A percentile compares a stretch with the other conserved stretches of the same genome.
Conservation (phyloP, 2,888 invertebrate species). For the Endotricha flammealis region DNA sequence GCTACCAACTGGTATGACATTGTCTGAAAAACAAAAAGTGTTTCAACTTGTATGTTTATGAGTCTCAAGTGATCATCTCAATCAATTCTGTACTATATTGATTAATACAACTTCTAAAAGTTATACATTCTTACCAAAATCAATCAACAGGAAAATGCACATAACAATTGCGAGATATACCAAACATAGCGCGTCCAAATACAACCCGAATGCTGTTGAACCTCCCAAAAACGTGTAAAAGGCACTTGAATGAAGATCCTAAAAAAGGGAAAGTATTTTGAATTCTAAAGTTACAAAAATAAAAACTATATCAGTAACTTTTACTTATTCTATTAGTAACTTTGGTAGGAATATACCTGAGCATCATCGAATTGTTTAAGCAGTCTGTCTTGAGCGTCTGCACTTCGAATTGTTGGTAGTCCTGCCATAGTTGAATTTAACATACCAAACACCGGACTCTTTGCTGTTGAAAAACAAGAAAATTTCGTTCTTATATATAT, state of each 20-base stretch:
- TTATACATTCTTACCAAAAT: constrained; percentile 66
- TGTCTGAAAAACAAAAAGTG: too few species aligned
- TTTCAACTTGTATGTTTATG: too few species aligned
- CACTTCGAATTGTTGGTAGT: constrained; percentile 85
- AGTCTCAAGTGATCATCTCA: too few species aligned
- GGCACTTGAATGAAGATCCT: constrained; percentile 84
- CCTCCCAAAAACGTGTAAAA: constrained; percentile 82
- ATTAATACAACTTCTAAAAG: too few species aligned
- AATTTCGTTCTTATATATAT: too few species aligned
- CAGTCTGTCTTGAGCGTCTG: constrained; percentile 80
- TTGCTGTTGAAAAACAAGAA: constrained; percentile 68
- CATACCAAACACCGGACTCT: constrained; percentile 89
- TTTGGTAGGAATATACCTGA: constrained; percentile 53
- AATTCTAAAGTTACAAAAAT: too few species aligned
- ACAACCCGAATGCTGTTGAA: constrained; percentile 84
- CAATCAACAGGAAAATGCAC: constrained; percentile 79
- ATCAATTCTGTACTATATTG: too few species aligned
- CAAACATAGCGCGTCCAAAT: constrained; percentile 84
- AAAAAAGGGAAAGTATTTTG: constrained; percentile 24
- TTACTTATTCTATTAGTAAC: neutral
- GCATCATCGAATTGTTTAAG: constrained; percentile 77
- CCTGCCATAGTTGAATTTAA: constrained; percentile 86
- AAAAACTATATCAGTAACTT: neutral
- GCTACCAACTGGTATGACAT: constrained; percentile 64
- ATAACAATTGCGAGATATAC: constrained; percentile 82